These are phyloP conservation scores for Pyrocoelia pectoralis DNA, from an alignment of 2,888 invertebrate genomes.

Conservation along the genomic window DNA sequence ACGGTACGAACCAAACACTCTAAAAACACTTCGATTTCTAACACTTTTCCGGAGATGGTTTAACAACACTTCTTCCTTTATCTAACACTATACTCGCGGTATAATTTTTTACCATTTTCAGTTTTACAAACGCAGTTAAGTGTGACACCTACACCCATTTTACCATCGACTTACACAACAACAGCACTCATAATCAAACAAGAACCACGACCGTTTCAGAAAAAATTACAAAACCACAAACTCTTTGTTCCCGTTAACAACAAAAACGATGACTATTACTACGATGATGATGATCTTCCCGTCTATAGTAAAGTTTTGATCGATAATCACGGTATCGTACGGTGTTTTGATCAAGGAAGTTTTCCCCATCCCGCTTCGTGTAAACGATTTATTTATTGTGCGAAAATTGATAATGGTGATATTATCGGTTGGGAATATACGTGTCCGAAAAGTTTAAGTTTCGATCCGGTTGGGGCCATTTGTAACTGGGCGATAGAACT, in stretches of 20 bases:
- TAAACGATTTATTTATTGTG: constrained; percentile 91
- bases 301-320: constrained; percentile 69
- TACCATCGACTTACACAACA: constrained; percentile 7
- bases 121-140: constrained; percentile 6
- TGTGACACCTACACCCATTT: constrained; percentile 5
- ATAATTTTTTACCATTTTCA: constrained; percentile 3
- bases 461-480: constrained; percentile 89
- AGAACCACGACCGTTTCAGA: constrained; percentile 25
- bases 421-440: constrained; percentile 89
- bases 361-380: constrained; percentile 92
- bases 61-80: background rate
- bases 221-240: constrained; percentile 7
- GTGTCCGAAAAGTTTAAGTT: constrained; percentile 85
- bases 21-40: background rate
- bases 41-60: constrained; percentile 8
- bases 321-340: constrained; percentile 76
- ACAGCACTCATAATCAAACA: constrained; percentile 18
- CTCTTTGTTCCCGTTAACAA: constrained; percentile 14
- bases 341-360: constrained; percentile 88
- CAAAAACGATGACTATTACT: too few relatives aligned
- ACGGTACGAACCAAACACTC: background rate
- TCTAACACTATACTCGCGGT: background rate
- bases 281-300: constrained; percentile 72
- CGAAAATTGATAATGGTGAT: constrained; percentile 79
- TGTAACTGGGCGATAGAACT: constrained; percentile 89